Conservation (phyloP, 2,888 invertebrate species). For the Phengaris alcon region DNA sequence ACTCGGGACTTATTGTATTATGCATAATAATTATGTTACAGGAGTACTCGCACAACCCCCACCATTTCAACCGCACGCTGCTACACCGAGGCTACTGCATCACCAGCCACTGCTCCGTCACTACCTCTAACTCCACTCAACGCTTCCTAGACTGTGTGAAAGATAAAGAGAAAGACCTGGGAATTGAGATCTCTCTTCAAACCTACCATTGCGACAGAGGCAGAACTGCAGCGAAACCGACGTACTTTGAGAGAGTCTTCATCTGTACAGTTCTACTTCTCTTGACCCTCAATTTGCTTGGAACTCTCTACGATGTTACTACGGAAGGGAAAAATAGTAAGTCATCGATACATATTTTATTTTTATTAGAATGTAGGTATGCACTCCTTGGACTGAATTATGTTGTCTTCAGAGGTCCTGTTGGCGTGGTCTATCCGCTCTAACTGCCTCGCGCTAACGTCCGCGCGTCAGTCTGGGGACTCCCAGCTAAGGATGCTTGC, state of each 20-base stretch:
- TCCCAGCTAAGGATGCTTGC: neutral
- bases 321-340: neutral
- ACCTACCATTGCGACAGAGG: slow-evolving; percentile 51
- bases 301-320: slow-evolving; percentile 51
- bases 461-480: neutral
- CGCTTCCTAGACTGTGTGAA: slow-evolving; percentile 50
- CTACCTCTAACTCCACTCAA: slow-evolving; percentile 49
- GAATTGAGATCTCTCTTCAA: slow-evolving; percentile 38
- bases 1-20: neutral
- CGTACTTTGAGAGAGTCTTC: slow-evolving; percentile 41
- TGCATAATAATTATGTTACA: slow-evolving; percentile 41
- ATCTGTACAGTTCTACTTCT: slow-evolving; percentile 43
- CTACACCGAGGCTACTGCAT: slow-evolving; percentile 65
- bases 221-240: slow-evolving; percentile 39
- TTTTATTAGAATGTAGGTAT: neutral
- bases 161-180: slow-evolving; percentile 31
- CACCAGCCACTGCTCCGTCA: slow-evolving; percentile 45
- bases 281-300: slow-evolving; percentile 46
- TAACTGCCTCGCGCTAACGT: neutral
- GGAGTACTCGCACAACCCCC: slow-evolving; percentile 52
- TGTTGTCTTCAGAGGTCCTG: neutral
- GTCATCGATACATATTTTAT: neutral
- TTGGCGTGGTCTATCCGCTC: slow-evolving; percentile 1
- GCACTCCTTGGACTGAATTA: neutral
- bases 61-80: slow-evolving; percentile 56